Base-by-base conservation (phyloP, 2,888 invertebrate species). In the Ophion slaviceki region DNA sequence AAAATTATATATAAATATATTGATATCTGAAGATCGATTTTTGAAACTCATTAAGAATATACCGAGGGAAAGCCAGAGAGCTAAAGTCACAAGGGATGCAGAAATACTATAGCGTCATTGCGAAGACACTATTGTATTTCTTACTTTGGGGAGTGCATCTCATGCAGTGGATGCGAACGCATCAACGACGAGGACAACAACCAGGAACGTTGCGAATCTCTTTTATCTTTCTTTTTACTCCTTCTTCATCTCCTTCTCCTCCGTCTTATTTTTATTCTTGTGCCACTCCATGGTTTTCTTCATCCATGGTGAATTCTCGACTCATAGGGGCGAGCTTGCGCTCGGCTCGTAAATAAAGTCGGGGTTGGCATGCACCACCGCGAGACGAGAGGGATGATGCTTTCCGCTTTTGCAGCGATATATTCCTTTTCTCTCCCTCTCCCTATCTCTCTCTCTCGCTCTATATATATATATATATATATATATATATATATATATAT, bases 261-360 rank as follows among this genome's bases (percentile, higher is more conserved):
- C 47, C 53, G 17, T 72, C 79, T 81, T 70, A 17, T 77, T 68
- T 80, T 74, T 74, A 32, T 67, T 59, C 67, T 78, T 28, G 28
- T 62, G 47, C 40, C 36, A 36, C 57, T 61, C 61, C 57, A 83
- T 77, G 67, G 67, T 68, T 77, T 85, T 80, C 66, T 75, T 80
- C 80, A 62, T 72, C 62, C 76, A 66, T 67, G 66, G 68, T 78
- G 81, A 68, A 78, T 68, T 81, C 84, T 71, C 71, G 76, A 81
- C 11, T 47, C 72, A 77, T 70, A 82, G 82, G 82, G 78, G 66
- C 66, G 82, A 82, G 40, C 79, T 67, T 79, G 70, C 75, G 79
- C 70, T 79, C 59, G 47, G 53, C 82, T 76, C 82, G 82, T 85
- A 85, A 85, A 85, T 85, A 82, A 82, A 82, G 81, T 82, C 61